phyloP scores from a whole-genome alignment of 2,888 invertebrate genomes.

The Schizaphis graminum region DNA sequence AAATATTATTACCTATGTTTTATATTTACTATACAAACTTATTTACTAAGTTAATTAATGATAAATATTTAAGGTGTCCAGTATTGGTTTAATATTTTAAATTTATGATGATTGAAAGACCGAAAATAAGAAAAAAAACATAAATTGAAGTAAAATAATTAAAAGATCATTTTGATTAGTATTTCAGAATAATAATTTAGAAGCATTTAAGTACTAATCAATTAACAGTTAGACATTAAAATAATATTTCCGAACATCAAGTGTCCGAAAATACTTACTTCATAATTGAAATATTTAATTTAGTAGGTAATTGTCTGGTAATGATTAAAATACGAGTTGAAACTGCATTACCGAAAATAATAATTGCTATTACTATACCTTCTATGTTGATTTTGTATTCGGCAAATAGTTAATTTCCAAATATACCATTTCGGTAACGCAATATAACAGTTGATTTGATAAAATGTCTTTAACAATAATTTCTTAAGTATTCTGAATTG shows the following conservation, averaged over 20 bases:
- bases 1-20: not conserved
- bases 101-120: not conserved
- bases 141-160: not conserved
- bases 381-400: not conserved
- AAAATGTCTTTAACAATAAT: slow-evolving; percentile 38
- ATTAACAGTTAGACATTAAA: not conserved
- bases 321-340: slow-evolving; percentile 21
- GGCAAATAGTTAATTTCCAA: slow-evolving; percentile 22
- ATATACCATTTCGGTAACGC: not conserved
- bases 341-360: not conserved
- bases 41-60: not conserved
- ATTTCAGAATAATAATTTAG: not conserved
- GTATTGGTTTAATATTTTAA: not conserved
- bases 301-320: not conserved
- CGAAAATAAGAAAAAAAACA: not conserved
- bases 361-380: not conserved
- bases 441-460: slow-evolving; percentile 27
- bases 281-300: slow-evolving; percentile 32
- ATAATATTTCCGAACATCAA: slow-evolving; percentile 17
- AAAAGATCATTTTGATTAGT: not conserved
- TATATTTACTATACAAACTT: not conserved
- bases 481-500: slow-evolving; percentile 32
- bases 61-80: not conserved
- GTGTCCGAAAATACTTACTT: not conserved
- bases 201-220: not conserved